Evolutionary conservation across 1,140 invertebrate genomes (phyloP).

Genomic region (Drosophila quadrilineata): DNA sequence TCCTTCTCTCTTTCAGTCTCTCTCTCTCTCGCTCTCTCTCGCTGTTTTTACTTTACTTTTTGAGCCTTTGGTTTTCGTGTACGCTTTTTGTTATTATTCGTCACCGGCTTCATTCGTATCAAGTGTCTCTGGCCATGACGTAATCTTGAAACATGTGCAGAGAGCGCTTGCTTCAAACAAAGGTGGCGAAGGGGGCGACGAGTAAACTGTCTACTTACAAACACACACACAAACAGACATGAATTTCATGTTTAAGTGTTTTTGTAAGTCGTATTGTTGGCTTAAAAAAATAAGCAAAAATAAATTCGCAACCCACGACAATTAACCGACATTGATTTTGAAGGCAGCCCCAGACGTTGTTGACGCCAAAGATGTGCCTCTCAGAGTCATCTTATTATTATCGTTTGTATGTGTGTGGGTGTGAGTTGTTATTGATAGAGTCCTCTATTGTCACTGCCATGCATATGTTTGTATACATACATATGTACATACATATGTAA

Average conservation of each 20-base stretch:
- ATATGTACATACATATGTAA: too few relatives aligned
- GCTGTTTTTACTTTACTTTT: constrained; percentile 24
- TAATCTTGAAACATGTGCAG: constrained; percentile 50
- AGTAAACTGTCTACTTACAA: constrained; percentile 30
- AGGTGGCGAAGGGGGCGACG: not conserved
- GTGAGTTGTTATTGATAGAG: constrained; percentile 16
- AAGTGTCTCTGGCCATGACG: constrained; percentile 64
- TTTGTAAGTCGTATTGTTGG: constrained; percentile 23
- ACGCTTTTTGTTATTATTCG: constrained; percentile 45
- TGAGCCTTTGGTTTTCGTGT: constrained; percentile 37
- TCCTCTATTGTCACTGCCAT: constrained; percentile 20
- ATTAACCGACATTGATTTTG: constrained; percentile 65
- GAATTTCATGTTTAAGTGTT: not conserved
- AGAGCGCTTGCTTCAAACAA: not conserved
- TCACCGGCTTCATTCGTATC: constrained; percentile 48
- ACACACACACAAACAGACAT: not conserved
- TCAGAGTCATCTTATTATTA: too few relatives aligned
- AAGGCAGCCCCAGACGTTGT: constrained; percentile 49
- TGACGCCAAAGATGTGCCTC: constrained; percentile 4
- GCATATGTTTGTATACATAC: too few relatives aligned
- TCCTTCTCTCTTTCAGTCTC: not conserved
- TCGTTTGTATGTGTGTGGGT: constrained; percentile 7
- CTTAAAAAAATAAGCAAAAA: constrained; percentile 36
- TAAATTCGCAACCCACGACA: constrained; percentile 53
- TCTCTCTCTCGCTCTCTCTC: not conserved